Evolutionary conservation across 1,140 invertebrate species (phyloP).

Genomic region (Achroia grisella): DNA sequence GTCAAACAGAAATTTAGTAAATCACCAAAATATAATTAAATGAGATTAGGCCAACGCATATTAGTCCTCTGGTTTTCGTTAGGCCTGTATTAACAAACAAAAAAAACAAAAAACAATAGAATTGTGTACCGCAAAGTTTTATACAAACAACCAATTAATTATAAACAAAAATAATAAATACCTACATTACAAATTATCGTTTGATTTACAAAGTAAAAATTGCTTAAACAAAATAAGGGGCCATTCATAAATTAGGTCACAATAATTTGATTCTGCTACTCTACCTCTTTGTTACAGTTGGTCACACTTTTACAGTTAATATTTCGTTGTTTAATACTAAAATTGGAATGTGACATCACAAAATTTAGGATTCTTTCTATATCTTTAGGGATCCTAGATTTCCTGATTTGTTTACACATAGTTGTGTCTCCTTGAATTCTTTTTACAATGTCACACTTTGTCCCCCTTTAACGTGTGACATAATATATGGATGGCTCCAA

Average conservation of each 20-base stretch:
- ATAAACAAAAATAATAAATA: slow-evolving; percentile 21
- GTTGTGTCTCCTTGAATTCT: too few species aligned
- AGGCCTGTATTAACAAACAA: slow-evolving; percentile 34
- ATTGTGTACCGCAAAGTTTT: slow-evolving; percentile 19
- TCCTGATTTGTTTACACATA: too few species aligned
- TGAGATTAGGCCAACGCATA: slow-evolving; percentile 38
- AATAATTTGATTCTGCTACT: too few species aligned
- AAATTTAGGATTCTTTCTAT: slow-evolving; percentile 27
- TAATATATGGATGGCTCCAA: too few species aligned
- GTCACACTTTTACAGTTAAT: too few species aligned
- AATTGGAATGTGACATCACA: too few species aligned
- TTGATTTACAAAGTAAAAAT: slow-evolving; percentile 33
- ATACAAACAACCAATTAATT: slow-evolving; percentile 20
- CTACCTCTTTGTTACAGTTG: too few species aligned
- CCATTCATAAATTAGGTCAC: too few species aligned
- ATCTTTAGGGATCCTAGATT: too few species aligned
- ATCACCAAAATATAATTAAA: slow-evolving; percentile 32
- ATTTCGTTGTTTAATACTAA: too few species aligned
- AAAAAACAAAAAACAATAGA: slow-evolving; percentile 23
- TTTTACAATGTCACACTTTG: too few species aligned
- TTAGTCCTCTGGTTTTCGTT: slow-evolving; percentile 29
- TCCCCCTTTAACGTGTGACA: too few species aligned
- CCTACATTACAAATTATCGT: slow-evolving; percentile 10
- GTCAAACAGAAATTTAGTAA: slow-evolving; percentile 43
- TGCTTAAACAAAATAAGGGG: slow-evolving; percentile 23